Evolutionary conservation across 2,113 vertebrate genomes (phyloP).

Genomic region (Phoxinus phoxinus): DNA sequence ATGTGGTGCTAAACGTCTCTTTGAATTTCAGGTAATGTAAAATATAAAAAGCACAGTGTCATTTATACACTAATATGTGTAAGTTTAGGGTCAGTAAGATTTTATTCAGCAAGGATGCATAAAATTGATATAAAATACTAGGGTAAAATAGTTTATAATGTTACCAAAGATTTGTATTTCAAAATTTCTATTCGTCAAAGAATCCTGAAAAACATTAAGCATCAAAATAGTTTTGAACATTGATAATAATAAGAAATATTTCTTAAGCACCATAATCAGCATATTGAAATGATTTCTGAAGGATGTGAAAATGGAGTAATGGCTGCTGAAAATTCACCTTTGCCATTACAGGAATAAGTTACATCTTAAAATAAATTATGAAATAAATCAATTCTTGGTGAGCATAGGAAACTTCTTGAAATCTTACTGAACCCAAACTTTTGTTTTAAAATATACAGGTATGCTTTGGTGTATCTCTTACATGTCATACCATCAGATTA

Average conservation of each 20-base stretch:
- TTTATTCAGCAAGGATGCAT: background rate
- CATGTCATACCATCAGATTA: background rate
- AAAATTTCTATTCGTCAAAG: too few species aligned
- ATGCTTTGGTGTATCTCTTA: background rate
- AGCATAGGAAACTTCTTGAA: too few species aligned
- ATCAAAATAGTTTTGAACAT: background rate
- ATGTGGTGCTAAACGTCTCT: slow-evolving; percentile 88
- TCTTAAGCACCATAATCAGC: background rate
- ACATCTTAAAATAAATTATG: too few species aligned
- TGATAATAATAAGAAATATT: background rate
- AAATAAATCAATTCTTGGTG: too few species aligned
- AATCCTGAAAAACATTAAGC: background rate
- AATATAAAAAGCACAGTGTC: background rate
- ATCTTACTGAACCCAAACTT: background rate
- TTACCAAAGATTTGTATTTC: background rate
- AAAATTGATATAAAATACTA: background rate
- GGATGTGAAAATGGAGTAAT: background rate
- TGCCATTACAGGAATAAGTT: too few species aligned
- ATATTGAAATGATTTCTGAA: background rate
- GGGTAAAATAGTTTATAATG: background rate
- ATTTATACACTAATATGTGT: too few species aligned
- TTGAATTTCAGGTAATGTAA: slow-evolving; percentile 92
- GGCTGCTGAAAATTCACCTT: background rate
- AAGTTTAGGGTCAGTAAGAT: background rate
- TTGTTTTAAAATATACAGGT: background rate